A percentile compares a stretch with the other conserved stretches of the same genome.
These are phyloP conservation scores for Falco novaeseelandiae DNA, from an alignment of 2,797 vertebrate species.

Conservation along the genomic window DNA sequence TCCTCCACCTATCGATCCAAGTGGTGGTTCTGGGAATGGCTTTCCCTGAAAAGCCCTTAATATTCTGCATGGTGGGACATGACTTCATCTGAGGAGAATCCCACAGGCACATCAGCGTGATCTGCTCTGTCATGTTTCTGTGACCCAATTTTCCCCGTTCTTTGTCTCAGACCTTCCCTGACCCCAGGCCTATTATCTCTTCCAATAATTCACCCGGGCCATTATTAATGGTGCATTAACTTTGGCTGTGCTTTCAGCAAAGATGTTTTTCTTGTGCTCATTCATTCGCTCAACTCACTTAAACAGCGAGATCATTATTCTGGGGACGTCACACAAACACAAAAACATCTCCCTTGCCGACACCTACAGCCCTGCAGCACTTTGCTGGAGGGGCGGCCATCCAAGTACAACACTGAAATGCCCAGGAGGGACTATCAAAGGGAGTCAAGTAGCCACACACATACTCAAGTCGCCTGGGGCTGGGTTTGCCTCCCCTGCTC, in stretches of 20 bases:
- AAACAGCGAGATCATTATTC: slow-evolving; percentile 72
- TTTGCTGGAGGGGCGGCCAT: background rate
- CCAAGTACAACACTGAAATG: background rate
- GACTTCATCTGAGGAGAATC: slow-evolving; percentile 74
- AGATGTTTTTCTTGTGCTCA: slow-evolving; percentile 66
- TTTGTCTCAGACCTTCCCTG: slow-evolving; percentile 71
- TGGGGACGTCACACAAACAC: slow-evolving; percentile 42
- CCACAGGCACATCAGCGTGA: slow-evolving; percentile 44
- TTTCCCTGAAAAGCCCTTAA: slow-evolving; percentile 20
- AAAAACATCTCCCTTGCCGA: slow-evolving; percentile 9
- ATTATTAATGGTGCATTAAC: slow-evolving; percentile 82
- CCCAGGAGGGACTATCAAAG: background rate
- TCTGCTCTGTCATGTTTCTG: slow-evolving; percentile 76
- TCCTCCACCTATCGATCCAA: background rate
- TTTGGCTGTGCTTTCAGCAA: slow-evolving; percentile 70
- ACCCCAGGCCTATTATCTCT: slow-evolving; percentile 65
- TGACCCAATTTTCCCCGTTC: slow-evolving; percentile 79
- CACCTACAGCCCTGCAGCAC: slow-evolving; percentile 12
- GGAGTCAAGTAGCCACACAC: slow-evolving; percentile 44
- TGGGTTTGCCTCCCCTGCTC: background rate
- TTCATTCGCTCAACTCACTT: slow-evolving; percentile 55
- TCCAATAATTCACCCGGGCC: slow-evolving; percentile 70
- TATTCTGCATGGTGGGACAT: slow-evolving; percentile 62
- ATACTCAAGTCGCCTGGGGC: fast-evolving
- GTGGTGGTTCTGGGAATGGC: slow-evolving; percentile 1